Evolutionary conservation across 35 echinoderm and acorn worm species (phyloP), one percentile per base, ranked within the genome.

Genomic region (Diadema setosum): DNA sequence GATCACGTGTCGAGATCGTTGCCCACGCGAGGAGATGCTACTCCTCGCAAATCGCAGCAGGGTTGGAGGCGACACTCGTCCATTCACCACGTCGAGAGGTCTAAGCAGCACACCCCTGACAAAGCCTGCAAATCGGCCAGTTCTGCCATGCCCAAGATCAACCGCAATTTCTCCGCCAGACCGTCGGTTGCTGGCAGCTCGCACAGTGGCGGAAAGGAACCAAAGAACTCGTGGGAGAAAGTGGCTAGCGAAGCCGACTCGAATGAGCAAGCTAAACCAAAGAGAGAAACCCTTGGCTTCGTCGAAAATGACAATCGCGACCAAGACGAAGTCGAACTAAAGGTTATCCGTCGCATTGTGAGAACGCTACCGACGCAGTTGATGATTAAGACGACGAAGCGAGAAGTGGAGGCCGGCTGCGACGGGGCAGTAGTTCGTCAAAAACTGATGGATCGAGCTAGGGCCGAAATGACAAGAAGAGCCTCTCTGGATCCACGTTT

Each of bases 311-410:
- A 58, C 24, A 46, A 60, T 9, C 39, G 83, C 4, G 59, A 24
- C 15, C 26, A 61, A 23, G 87, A 90, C 5, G 49, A 65, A 17
- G 41, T 65, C 2, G 16, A 84, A 42, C 81, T 80, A 9, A 70
- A 85, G 11, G 46, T 94, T 31, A 74, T 94, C 33, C 87, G 87
- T 16, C 35, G 49, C 56, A 45, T 94, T 11, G 82, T 88, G 2
- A 39, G 87, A 40, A 94, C 86, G 26, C 49, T 94, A n/a, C 92
- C 92, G 3, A 89, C 86, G 30, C 80, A 89, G 26, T 17, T 94
- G 17, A 46, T 94, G 18, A 3, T 94, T 25, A 94, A 94, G 50
- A 85, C 92, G 52, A 34, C 63, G 7, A 45, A 85, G 30, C 35
- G 92, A 65, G 86, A 94, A 67, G 74, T 39, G 6, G 86, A 94